A percentile compares a stretch with the other conserved stretches of the same genome.
Evolutionary conservation across 2,888 invertebrate species (phyloP).

Genomic region (Sinhomidia bicolor): DNA sequence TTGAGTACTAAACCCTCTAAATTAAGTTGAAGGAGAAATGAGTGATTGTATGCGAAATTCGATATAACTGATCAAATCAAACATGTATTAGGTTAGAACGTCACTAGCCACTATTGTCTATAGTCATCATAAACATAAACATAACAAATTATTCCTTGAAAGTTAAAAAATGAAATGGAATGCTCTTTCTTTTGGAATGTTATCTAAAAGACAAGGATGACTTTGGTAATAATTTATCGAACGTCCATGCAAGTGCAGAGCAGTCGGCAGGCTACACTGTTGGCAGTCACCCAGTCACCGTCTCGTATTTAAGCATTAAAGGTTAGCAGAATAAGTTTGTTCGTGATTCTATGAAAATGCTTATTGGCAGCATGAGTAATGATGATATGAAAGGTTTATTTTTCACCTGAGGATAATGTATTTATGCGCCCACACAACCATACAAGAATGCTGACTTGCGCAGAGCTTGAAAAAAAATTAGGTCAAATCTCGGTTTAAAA

Average conservation of each 20-base stretch:
- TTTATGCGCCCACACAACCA: background rate
- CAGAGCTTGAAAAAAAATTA: background rate
- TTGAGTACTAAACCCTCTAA: background rate
- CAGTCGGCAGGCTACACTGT: no score
- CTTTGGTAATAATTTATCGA: background rate
- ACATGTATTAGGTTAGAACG: no score
- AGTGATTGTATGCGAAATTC: background rate
- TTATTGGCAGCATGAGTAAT: background rate
- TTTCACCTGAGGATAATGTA: background rate
- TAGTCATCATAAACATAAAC: background rate
- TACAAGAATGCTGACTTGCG: background rate
- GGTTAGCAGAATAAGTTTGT: background rate
- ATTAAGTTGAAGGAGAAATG: slow-evolving; percentile 22
- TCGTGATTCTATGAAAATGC: no score
- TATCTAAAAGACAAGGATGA: background rate
- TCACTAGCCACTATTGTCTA: background rate
- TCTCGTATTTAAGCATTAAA: background rate
- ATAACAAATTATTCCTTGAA: background rate
- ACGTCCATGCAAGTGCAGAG: background rate
- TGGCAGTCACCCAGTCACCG: no score
- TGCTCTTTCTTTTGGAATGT: background rate
- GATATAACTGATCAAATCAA: background rate
- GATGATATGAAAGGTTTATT: background rate
- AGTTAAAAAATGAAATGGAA: background rate
- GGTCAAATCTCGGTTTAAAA: slow-evolving; percentile 25